These are phyloP conservation scores for Calidris pugnax DNA, from an alignment of 2,113 vertebrate genomes.

Conservation along the genomic window DNA sequence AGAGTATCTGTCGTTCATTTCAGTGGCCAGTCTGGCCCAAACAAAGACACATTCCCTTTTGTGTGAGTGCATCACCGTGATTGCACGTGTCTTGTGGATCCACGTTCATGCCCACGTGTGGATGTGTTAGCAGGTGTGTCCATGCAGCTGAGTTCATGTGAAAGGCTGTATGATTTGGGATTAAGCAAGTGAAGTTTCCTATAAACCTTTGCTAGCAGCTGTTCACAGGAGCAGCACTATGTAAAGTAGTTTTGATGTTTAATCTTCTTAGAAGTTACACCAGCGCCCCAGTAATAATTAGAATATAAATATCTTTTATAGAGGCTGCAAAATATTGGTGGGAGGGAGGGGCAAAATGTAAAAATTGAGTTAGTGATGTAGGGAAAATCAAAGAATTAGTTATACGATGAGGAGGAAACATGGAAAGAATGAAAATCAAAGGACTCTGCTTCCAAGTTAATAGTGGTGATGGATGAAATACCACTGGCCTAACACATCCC, in stretches of 20 bases:
- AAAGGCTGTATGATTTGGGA: neutral
- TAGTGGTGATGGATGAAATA: constrained; percentile 4
- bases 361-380: constrained; percentile 3
- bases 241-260: neutral
- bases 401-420: neutral
- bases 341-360: neutral
- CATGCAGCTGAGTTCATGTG: too few species aligned
- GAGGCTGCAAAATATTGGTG: neutral
- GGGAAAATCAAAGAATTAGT: neutral
- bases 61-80: fast-evolving
- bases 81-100: fast-evolving
- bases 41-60: neutral
- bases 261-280: neutral
- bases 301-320: constrained; percentile 51
- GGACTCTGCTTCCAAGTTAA: neutral
- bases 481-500: neutral
- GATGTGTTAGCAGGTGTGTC: neutral
- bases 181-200: neutral
- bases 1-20: neutral
- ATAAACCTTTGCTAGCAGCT: neutral
- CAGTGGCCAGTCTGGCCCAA: neutral
- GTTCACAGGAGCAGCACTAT: neutral
- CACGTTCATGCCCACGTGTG: fast-evolving
- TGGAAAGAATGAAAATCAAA: constrained; percentile 18
- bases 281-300: neutral